phyloP scores from a whole-genome alignment of 2,888 invertebrate genomes.

The Ypsolopha sequella region DNA sequence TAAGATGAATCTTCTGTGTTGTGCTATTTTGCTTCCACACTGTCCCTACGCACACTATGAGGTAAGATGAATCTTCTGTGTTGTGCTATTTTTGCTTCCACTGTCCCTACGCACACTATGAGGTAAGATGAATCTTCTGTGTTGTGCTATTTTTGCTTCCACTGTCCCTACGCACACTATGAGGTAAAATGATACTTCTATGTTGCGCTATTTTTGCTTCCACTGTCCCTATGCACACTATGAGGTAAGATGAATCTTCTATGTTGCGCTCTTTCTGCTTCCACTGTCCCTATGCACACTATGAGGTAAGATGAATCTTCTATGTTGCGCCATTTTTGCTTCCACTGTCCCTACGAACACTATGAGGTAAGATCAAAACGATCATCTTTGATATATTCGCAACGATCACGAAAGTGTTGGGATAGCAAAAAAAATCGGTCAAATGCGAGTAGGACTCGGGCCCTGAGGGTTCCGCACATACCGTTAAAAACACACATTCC shows the following conservation, averaged over 20 bases:
- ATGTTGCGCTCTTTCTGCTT: conserved; percentile 80
- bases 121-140: conserved; percentile 44
- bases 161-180: conserved; percentile 82
- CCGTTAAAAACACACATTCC: no score
- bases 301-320: conserved; percentile 67
- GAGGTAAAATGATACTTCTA: no score
- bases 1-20: no score
- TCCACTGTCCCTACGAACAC: conserved; percentile 81
- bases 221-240: conserved; percentile 80
- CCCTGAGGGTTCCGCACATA: no score
- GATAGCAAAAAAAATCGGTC: no score
- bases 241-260: conserved; percentile 81
- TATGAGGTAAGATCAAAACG: conserved; percentile 72
- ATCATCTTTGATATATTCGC: no score
- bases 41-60: conserved; percentile 83
- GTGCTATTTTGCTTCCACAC: no score
- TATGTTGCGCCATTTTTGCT: conserved; percentile 73
- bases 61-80: conserved; percentile 79
- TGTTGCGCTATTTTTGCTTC: no score
- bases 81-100: conserved; percentile 79
- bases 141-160: conserved; percentile 25
- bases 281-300: conserved; percentile 80
- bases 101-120: conserved; percentile 83
- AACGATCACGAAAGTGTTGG: no score
- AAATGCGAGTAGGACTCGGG: no score